Conservation (phyloP, 1,140 invertebrate species). For the Dufourea novaeangliae region DNA sequence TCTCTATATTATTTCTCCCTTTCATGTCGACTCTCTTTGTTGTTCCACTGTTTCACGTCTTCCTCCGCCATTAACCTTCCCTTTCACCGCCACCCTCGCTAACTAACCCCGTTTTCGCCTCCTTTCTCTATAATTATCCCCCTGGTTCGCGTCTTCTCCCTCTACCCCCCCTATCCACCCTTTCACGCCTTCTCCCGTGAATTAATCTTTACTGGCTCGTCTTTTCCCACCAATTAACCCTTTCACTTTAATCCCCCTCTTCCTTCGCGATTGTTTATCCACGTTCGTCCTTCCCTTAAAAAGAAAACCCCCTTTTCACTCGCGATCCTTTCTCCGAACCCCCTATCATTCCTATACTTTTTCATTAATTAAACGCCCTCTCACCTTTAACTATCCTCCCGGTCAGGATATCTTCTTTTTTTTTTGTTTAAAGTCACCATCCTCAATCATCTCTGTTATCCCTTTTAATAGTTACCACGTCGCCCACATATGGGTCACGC, state of each 20-base stretch:
- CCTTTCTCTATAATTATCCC: conserved; percentile 13
- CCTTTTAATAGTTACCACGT: no score
- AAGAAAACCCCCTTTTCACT: no score
- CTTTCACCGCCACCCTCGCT: not conserved
- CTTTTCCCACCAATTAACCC: conserved; percentile 6
- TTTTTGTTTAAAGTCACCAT: no score
- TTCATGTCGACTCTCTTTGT: conserved; percentile 16
- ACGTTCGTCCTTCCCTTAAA: not conserved
- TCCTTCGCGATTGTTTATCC: not conserved
- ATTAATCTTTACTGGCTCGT: not conserved
- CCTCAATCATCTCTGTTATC: no score
- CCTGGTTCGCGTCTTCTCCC: not conserved
- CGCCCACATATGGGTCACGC: no score
- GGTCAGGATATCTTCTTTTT: no score
- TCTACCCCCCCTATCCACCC: no score
- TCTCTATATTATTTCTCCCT: conserved; percentile 5
- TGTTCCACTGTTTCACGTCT: conserved; percentile 11
- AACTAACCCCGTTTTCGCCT: not conserved
- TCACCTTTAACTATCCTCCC: no score
- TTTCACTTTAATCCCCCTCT: not conserved
- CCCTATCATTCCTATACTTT: no score
- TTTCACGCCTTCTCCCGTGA: not conserved
- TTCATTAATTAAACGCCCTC: no score
- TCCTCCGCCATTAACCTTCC: conserved; percentile 9
- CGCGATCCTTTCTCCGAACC: no score